Evolutionary conservation across 2,113 vertebrate species (phyloP), one percentile per base, ranked within the genome.

Genomic region (Eptesicus fuscus): DNA sequence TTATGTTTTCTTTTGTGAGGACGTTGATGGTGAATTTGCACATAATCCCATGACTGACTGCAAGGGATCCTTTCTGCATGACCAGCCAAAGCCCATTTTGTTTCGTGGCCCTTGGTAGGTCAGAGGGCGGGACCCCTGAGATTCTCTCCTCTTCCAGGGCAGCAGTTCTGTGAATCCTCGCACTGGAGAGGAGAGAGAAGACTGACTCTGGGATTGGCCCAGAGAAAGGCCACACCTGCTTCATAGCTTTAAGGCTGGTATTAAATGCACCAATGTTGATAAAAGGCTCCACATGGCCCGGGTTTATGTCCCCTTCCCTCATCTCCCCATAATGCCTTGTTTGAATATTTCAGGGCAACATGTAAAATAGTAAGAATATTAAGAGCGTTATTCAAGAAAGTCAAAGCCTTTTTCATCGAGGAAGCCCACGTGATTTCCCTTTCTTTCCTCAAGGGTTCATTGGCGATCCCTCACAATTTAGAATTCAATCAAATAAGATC

Each of bases 1-100:
- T 96, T 90, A 92, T 90, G 76, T 94, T 96, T 96, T 94, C 90
- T 80, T 94, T 79, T 22, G 59, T 59, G 83, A 87, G 91, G 56
- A 95, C 32, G 86, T 65, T 67, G 79, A 84, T 88, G 63, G 78
- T 56, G 84, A 92, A 69, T 88, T 91, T 22, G 23, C 78, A 61
- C 79, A 53, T 37, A 53, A 83, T 73, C 63, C 73, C 40, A 20
- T 35, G 61, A 40, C 37, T 4, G 11, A 22, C 44, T 53, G 56
- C 9, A 23, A 35, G 71, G 56, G 17, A 28, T 35, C 77, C 30
- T 35, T 78, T 80, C 80, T 40, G 9, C 4, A 4, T 5, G 32
- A n/a, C 13, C 28, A 32, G 28, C 53, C 28, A 37, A 79, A 69
- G 9, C 28, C 40, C 13, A 9, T 10, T 40, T 56, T 56, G 47